These are phyloP conservation scores for Scrobipalpa costella DNA, from an alignment of 2,888 invertebrate genomes.

Conservation along the genomic window DNA sequence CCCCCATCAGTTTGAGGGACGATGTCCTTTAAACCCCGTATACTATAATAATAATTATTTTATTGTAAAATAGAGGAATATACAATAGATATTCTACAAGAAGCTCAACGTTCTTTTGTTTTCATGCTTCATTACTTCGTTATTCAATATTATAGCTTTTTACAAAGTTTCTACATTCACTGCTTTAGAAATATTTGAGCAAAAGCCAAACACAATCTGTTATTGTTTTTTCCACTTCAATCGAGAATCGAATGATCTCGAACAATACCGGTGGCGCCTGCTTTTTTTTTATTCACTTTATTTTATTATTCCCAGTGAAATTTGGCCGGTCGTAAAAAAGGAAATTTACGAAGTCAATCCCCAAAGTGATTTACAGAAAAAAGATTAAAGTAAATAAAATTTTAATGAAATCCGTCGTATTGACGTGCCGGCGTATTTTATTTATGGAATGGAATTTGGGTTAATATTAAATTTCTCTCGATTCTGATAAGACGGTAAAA, in stretches of 20 bases:
- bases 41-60: no score
- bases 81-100: not conserved
- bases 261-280: slow-evolving; percentile 27
- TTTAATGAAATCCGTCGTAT: slow-evolving; percentile 17
- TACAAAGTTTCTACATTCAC: not conserved
- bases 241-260: slow-evolving; percentile 28
- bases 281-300: slow-evolving; percentile 20
- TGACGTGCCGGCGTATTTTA: slow-evolving; percentile 3
- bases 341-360: slow-evolving; percentile 16
- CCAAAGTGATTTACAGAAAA: slow-evolving; percentile 12
- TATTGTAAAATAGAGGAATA: no score
- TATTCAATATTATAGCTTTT: not conserved
- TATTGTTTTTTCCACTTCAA: slow-evolving; percentile 25
- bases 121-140: not conserved
- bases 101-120: not conserved
- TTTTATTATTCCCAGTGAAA: slow-evolving; percentile 17
- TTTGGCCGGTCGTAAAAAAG: slow-evolving; percentile 15
- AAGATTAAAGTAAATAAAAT: slow-evolving; percentile 14
- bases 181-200: not conserved
- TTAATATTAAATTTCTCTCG: not conserved
- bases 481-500: slow-evolving; percentile 16
- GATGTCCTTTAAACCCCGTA: no score
- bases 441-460: slow-evolving; percentile 12
- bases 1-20: no score
- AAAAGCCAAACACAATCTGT: slow-evolving; percentile 1